A percentile compares a stretch with the other conserved stretches of the same genome.
Evolutionary conservation across 1,140 invertebrate species (phyloP).

Genomic region (Platorchestia sp.): DNA sequence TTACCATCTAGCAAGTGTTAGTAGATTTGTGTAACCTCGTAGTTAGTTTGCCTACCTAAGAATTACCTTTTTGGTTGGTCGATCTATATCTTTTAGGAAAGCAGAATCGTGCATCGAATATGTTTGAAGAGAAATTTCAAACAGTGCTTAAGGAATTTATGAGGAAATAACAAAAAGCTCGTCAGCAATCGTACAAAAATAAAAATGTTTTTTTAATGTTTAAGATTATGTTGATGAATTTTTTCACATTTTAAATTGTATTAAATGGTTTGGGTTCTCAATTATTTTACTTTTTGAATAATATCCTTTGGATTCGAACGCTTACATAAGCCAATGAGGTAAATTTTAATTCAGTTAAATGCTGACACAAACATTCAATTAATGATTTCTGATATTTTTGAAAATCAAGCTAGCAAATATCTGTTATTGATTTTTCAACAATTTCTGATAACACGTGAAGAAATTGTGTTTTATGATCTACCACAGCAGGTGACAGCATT

Average conservation of each 20-base stretch:
- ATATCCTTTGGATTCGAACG: background rate
- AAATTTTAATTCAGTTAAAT: background rate
- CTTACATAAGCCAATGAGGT: background rate
- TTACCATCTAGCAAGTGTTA: too few relatives aligned
- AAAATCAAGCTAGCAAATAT: background rate
- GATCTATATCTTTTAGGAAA: background rate
- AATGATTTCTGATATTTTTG: background rate
- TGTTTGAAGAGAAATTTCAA: background rate
- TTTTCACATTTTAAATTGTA: background rate
- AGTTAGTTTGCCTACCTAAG: too few relatives aligned
- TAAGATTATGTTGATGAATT: background rate
- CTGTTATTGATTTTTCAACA: background rate
- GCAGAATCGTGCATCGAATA: background rate
- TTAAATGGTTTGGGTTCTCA: background rate
- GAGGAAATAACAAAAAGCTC: background rate
- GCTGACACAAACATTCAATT: background rate
- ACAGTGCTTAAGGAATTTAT: background rate
- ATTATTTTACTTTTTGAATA: background rate
- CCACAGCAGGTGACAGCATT: background rate
- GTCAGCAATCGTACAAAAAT: background rate
- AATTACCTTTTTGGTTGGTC: too few relatives aligned
- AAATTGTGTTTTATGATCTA: background rate
- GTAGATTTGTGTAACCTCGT: too few relatives aligned
- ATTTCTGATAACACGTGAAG: background rate
- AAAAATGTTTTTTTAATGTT: background rate